phyloP scores from a whole-genome alignment of 1,140 invertebrate species.

The Drosophila sechellia region DNA sequence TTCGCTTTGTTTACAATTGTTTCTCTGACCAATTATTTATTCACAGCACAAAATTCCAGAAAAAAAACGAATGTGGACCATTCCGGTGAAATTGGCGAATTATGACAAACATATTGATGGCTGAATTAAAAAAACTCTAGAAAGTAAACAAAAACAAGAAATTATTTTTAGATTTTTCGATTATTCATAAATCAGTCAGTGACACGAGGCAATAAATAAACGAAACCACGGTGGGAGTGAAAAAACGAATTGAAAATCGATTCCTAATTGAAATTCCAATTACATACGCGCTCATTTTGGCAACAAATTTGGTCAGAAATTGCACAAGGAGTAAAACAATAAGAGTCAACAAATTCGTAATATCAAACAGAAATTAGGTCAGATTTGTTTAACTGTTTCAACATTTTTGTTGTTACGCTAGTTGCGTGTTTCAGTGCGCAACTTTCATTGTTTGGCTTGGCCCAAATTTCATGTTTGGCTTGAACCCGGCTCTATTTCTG shows the following conservation, averaged over 20 bases:
- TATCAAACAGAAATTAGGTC: slow-evolving; percentile 70
- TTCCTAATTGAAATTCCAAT: slow-evolving; percentile 37
- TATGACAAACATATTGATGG: slow-evolving; percentile 65
- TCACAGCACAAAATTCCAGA: slow-evolving; percentile 29
- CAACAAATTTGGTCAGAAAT: slow-evolving; percentile 25
- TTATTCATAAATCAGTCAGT: slow-evolving; percentile 51
- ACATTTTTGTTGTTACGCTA: slow-evolving; percentile 55
- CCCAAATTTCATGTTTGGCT: slow-evolving; percentile 56
- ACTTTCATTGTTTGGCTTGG: slow-evolving; percentile 67
- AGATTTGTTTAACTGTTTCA: slow-evolving; percentile 43
- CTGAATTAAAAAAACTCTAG: slow-evolving; percentile 46
- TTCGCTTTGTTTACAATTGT: slow-evolving; percentile 44
- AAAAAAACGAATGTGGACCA: slow-evolving; percentile 38
- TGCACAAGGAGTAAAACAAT: slow-evolving; percentile 37
- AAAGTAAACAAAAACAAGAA: slow-evolving; percentile 60
- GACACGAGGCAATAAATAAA: slow-evolving; percentile 28
- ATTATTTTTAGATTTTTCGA: slow-evolving; percentile 34
- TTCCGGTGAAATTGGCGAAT: slow-evolving; percentile 50
- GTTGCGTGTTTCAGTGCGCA: slow-evolving; percentile 65
- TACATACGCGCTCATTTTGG: slow-evolving; percentile 46
- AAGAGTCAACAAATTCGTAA: slow-evolving; percentile 53
- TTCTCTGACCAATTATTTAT: slow-evolving; percentile 33
- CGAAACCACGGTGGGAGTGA: slow-evolving; percentile 4
- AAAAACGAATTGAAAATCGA: slow-evolving; percentile 10
- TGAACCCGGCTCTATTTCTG: slow-evolving; percentile 17